Evolutionary conservation across 1,140 invertebrate genomes (phyloP), one percentile per base, ranked within the genome.

Genomic region (Littorina saxatilis): DNA sequence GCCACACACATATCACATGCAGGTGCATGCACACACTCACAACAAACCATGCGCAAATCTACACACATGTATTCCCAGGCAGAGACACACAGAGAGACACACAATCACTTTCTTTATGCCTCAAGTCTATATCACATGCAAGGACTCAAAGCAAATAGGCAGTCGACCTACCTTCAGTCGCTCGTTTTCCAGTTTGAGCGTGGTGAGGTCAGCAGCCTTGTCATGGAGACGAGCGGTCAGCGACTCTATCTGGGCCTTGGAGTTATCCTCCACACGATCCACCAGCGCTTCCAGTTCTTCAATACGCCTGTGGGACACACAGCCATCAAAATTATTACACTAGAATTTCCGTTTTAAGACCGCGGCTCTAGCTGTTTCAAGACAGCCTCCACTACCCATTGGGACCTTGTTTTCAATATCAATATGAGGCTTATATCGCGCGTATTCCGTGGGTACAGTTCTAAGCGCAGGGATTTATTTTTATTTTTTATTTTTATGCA

Each of bases 131-230:
- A 52, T 52, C 43, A 47, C 43, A 47, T 17, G 17, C 43, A 47
- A 47, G 17, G 43, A 47, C 43, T 9, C 5, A 47, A 73, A 15
- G 43, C 11, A 40, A 13, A 40, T 11, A 39, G 20, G n/a, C 70
- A 73, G 9, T 13, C 4, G 35, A 47, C 77, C 63, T 80, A 92
- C 91, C 91, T 89, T 91, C 13, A 92, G 79, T 40, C 87, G 77
- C 72, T 92, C 91, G 82, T 90, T 90, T 63, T 92, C 91, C 66
- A 89, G 82, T 50, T 82, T 85, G 17, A 90, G 84, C 5, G 75
- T 81, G 0, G 88, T 84, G 17, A 84, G 77, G 55, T 92, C 91
- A 2, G 83, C 70, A 9, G 86, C 84, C 72, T 88, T 91, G 20
- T 88, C 88, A 35, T 91, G 87, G 0, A 91, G 83, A 61, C 86